Conservation (phyloP, 1,140 invertebrate species). For the Diplogasteroides magnus region DNA sequence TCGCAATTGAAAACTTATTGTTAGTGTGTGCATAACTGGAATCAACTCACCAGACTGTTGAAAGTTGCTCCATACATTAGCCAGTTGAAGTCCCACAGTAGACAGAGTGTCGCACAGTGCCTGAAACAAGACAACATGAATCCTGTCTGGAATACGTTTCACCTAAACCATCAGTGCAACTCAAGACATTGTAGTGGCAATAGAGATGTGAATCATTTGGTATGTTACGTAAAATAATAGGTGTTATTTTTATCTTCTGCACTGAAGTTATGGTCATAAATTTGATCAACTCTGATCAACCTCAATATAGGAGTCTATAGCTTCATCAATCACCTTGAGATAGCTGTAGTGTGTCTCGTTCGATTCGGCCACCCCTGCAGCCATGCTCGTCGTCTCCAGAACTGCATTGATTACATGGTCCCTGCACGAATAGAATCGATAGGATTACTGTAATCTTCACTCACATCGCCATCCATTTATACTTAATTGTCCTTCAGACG, state of each 20-base stretch:
- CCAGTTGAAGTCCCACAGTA: constrained; percentile 25
- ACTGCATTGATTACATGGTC: neutral
- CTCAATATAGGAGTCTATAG: neutral
- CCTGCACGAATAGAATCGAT: too few relatives aligned
- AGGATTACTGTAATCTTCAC: too few relatives aligned
- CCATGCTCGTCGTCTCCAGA: neutral
- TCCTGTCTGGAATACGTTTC: neutral
- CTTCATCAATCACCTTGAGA: neutral
- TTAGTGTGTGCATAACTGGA: too few relatives aligned
- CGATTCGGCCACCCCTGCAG: neutral
- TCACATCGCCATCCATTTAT: too few relatives aligned
- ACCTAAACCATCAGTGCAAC: neutral
- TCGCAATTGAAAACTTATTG: too few relatives aligned
- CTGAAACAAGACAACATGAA: neutral
- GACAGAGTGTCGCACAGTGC: neutral
- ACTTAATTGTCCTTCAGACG: too few relatives aligned
- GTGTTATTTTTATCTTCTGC: too few relatives aligned
- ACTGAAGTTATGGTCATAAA: too few relatives aligned
- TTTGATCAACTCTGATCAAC: too few relatives aligned
- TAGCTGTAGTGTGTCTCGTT: neutral
- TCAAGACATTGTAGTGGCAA: neutral
- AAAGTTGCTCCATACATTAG: constrained; percentile 50
- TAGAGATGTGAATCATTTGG: too few relatives aligned
- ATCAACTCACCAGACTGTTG: too few relatives aligned
- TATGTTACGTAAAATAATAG: too few relatives aligned